phyloP scores from a whole-genome alignment of 2,113 vertebrate species.

The Origma solitaria region DNA sequence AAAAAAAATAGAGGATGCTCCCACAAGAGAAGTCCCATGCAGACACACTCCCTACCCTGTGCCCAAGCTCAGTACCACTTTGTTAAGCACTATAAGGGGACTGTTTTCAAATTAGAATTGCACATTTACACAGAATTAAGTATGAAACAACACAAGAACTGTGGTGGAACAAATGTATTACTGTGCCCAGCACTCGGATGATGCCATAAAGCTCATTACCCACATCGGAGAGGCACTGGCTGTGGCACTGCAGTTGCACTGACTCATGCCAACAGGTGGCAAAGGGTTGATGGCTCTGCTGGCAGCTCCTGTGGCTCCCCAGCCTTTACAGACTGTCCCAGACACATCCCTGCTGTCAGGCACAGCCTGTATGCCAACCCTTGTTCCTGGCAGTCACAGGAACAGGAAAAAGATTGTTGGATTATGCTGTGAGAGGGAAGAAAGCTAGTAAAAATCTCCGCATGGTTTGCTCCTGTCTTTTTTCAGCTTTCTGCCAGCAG shows the following conservation, averaged over 20 bases:
- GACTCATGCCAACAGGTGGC: neutral
- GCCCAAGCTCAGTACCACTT: neutral
- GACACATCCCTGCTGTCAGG: neutral
- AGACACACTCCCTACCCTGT: neutral
- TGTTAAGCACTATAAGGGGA: neutral
- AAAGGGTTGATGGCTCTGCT: neutral
- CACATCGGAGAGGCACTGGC: rapidly evolving
- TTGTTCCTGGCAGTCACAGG: neutral
- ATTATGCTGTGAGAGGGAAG: neutral
- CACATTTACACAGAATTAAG: neutral
- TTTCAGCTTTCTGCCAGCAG: neutral
- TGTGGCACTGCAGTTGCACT: too few species aligned
- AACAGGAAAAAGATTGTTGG: neutral
- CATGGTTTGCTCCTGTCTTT: neutral
- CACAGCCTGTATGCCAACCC: neutral
- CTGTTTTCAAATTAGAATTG: neutral
- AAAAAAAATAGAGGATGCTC: neutral
- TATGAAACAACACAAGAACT: neutral
- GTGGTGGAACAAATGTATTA: neutral
- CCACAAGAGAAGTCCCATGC: neutral
- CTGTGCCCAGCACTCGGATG: neutral
- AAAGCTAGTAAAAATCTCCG: neutral
- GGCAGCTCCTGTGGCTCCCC: neutral
- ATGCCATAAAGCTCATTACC: rapidly evolving
- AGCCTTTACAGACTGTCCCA: neutral